Conservation (phyloP, 2,888 invertebrate species). For the Nymphalis urticae region DNA sequence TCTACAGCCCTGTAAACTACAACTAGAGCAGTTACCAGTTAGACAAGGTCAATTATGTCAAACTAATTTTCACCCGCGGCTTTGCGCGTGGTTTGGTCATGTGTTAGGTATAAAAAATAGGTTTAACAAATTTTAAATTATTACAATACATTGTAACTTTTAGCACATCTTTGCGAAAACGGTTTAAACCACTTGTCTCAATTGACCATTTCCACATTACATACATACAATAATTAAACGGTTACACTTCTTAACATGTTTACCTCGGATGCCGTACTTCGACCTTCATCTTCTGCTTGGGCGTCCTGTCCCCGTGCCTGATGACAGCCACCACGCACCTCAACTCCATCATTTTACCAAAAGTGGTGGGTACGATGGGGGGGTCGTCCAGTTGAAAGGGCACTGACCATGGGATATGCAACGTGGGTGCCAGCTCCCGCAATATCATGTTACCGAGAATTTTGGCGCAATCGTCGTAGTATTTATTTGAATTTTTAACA, state of each 20-base stretch:
- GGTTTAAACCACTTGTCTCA: too few relatives aligned
- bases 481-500: slow-evolving; percentile 99
- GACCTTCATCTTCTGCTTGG: slow-evolving; percentile 99
- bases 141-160: too few relatives aligned
- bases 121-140: too few relatives aligned
- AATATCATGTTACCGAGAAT: slow-evolving; percentile 99
- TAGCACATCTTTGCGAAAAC: too few relatives aligned
- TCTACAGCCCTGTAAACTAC: too few relatives aligned
- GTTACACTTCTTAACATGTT: background rate
- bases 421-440: slow-evolving; percentile 94
- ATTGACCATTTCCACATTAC: too few relatives aligned
- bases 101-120: too few relatives aligned
- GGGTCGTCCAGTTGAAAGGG: slow-evolving; percentile 99
- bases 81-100: too few relatives aligned
- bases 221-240: background rate
- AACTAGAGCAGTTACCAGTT: too few relatives aligned
- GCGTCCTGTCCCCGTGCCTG: slow-evolving; percentile 98
- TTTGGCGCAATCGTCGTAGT: slow-evolving; percentile 99
- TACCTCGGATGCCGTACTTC: slow-evolving; percentile 97
- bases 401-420: slow-evolving; percentile 98
- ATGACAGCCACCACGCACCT: slow-evolving; percentile 99
- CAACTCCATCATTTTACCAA: slow-evolving; percentile 96
- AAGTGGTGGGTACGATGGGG: slow-evolving; percentile 98
- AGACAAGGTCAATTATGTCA: too few relatives aligned
- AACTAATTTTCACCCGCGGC: too few relatives aligned